Percentiles rank a stretch among this genome's conserved stretches.
These are phyloP conservation scores for Erythrocercus mccallii DNA, from an alignment of 2,113 vertebrate genomes.

Conservation along the genomic window DNA sequence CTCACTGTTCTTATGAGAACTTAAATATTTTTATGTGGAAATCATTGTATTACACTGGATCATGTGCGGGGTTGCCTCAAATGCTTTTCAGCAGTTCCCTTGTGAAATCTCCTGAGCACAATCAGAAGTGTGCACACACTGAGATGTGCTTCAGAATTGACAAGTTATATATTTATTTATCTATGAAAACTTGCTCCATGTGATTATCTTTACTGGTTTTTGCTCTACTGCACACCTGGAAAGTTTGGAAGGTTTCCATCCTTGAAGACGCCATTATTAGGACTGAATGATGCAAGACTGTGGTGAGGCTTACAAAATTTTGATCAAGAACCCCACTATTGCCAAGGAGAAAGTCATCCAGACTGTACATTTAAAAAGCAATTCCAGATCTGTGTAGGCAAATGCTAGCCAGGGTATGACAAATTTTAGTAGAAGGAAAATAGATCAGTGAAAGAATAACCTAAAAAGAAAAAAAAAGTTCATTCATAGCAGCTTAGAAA, in stretches of 20 bases:
- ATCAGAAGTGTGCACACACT: not conserved
- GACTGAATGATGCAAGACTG: not conserved
- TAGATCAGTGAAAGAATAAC: not conserved
- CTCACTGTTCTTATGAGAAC: not conserved
- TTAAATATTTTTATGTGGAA: not conserved
- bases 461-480: not conserved
- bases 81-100: not conserved
- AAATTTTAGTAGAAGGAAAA: not conserved
- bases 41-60: not conserved
- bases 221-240: not conserved
- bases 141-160: not conserved
- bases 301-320: not conserved
- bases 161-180: not conserved
- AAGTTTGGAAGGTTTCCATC: not conserved
- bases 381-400: not conserved
- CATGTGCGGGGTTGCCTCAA: not conserved
- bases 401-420: not conserved
- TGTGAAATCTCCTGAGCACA: not conserved
- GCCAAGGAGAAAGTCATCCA: not conserved
- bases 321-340: not conserved
- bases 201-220: not conserved
- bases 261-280: not conserved
- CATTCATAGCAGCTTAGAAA: not conserved
- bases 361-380: not conserved
- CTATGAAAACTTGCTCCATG: not conserved